A percentile compares a stretch with the other conserved stretches of the same genome.
Evolutionary conservation across 1,140 invertebrate genomes (phyloP).

Genomic region (Zaprionus ghesquierei): DNA sequence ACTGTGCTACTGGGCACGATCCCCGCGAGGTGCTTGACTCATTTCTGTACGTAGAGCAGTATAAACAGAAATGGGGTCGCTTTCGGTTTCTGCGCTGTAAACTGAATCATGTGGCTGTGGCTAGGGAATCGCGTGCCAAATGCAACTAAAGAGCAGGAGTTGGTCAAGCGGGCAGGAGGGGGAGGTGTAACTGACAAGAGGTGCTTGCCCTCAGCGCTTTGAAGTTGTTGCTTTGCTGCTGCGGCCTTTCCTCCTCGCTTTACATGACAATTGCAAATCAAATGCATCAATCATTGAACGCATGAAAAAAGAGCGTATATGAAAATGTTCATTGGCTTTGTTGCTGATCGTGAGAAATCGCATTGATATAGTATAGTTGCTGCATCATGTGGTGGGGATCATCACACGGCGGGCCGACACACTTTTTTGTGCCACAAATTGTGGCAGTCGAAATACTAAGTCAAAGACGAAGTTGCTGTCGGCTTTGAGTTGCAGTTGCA

Average conservation of each 20-base stretch:
- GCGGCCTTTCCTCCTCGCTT: no score
- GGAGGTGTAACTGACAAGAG: not conserved
- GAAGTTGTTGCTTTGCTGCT: conserved; percentile 3
- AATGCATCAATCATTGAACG: conserved; percentile 62
- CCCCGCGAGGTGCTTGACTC: conserved; percentile 47
- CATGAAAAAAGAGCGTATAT: conserved; percentile 18
- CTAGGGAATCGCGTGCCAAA: conserved; percentile 53
- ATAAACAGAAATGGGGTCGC: conserved; percentile 45
- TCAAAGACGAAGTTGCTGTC: no score
- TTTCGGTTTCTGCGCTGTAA: conserved; percentile 59
- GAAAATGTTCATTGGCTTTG: conserved; percentile 27
- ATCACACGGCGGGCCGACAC: conserved; percentile 20
- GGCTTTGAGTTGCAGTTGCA: conserved; percentile 38
- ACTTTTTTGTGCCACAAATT: conserved; percentile 34
- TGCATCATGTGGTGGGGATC: conserved; percentile 6
- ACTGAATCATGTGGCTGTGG: conserved; percentile 53
- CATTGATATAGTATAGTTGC: conserved; percentile 46
- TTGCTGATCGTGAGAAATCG: conserved; percentile 54
- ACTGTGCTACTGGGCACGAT: conserved; percentile 55
- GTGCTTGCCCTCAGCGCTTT: conserved; percentile 42
- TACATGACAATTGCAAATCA: conserved; percentile 54
- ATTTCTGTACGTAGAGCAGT: conserved; percentile 37
- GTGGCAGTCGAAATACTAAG: conserved; percentile 37
- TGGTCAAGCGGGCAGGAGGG: not conserved
- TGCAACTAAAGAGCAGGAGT: not conserved